Conservation (phyloP, 2,113 vertebrate species). For the Spea multiplicata region DNA sequence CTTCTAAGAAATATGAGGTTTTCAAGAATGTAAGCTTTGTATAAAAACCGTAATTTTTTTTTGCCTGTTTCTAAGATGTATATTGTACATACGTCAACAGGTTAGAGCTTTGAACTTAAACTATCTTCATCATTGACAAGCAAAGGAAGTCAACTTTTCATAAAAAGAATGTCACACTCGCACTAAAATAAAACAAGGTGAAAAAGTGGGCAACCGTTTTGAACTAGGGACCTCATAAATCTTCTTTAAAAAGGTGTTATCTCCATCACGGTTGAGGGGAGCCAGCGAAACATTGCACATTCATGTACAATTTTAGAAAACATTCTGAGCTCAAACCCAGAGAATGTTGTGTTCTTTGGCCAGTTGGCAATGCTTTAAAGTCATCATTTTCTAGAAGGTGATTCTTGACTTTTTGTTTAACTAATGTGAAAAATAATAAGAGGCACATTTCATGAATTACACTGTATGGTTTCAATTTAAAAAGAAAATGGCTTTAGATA, state of each 20-base stretch:
- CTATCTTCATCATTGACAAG: not conserved
- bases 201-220: slow-evolving; percentile 44
- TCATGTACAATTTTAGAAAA: slow-evolving; percentile 42
- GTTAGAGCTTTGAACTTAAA: too few relatives aligned
- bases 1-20: too few relatives aligned
- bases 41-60: too few relatives aligned
- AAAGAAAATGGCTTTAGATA: slow-evolving; percentile 30
- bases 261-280: slow-evolving; percentile 32
- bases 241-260: slow-evolving; percentile 42
- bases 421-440: slow-evolving; percentile 45
- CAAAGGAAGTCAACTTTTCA: slow-evolving; percentile 15
- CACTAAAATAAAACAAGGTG: slow-evolving; percentile 35
- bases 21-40: too few relatives aligned
- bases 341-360: slow-evolving; percentile 40
- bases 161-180: slow-evolving; percentile 42
- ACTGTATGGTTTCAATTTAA: slow-evolving; percentile 41
- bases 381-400: slow-evolving; percentile 43
- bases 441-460: slow-evolving; percentile 42
- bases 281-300: slow-evolving; percentile 30
- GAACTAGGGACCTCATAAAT: slow-evolving; percentile 34
- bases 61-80: too few relatives aligned
- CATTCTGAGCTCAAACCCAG: slow-evolving; percentile 44
- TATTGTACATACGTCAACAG: too few relatives aligned
- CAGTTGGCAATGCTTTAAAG: slow-evolving; percentile 47
- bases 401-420: slow-evolving; percentile 49